A percentile compares a stretch with the other conserved stretches of the same genome.
Evolutionary conservation across 2,888 invertebrate species (phyloP).

Genomic region (Physocephala rufipes): DNA sequence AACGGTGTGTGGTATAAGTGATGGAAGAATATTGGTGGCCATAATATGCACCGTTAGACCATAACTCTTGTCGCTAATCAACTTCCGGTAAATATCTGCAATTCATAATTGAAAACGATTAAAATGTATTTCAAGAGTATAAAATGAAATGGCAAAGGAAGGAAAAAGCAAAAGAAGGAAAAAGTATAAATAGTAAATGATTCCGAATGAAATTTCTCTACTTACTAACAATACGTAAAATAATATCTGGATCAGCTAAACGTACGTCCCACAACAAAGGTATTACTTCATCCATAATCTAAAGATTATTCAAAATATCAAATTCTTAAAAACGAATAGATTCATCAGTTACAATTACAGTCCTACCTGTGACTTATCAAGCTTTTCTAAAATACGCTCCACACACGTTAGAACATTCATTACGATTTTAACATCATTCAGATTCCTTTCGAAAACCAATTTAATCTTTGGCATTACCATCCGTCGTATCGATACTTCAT

Average conservation of each 20-base stretch:
- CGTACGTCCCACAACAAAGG: constrained; percentile 88
- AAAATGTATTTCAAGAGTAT: too few relatives aligned
- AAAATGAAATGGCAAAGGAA: too few relatives aligned
- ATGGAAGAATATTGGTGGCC: constrained; percentile 93
- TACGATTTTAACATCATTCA: constrained; percentile 81
- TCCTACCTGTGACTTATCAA: constrained; percentile 79
- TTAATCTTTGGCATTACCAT: constrained; percentile 87
- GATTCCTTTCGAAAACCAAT: constrained; percentile 80
- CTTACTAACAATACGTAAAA: constrained; percentile 93
- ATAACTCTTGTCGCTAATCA: constrained; percentile 90
- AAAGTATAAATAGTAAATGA: neutral
- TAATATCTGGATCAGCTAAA: constrained; percentile 87
- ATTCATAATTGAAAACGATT: too few relatives aligned
- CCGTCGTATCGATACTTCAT: constrained; percentile 80
- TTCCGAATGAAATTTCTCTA: constrained; percentile 60
- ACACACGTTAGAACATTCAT: constrained; percentile 81
- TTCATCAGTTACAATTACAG: neutral
- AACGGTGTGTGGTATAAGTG: constrained; percentile 89
- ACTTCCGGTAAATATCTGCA: constrained; percentile 84
- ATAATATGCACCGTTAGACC: constrained; percentile 89
- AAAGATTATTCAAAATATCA: constrained; percentile 1
- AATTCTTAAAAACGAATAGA: too few relatives aligned
- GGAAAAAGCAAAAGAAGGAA: neutral
- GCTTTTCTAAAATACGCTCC: constrained; percentile 82
- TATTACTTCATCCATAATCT: constrained; percentile 87